These are phyloP conservation scores for Oligia latruncula DNA, from an alignment of 2,888 invertebrate species.

Conservation along the genomic window DNA sequence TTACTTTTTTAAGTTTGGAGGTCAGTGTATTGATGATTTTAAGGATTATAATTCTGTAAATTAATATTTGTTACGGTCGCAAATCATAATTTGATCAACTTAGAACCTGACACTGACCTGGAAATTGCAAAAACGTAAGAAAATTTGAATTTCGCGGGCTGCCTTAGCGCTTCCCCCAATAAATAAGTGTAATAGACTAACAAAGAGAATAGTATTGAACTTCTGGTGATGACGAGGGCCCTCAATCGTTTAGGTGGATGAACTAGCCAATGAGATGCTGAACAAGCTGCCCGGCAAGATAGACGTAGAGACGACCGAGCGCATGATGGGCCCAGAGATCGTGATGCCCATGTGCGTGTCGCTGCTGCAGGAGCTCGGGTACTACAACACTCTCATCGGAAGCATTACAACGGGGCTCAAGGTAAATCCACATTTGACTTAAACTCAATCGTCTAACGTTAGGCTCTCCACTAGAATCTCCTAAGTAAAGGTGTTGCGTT, in stretches of 20 bases:
- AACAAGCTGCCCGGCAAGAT: slow-evolving; percentile 93
- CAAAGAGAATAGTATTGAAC: background rate
- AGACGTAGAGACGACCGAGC: slow-evolving; percentile 94
- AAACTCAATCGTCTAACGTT: background rate
- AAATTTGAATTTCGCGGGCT: background rate
- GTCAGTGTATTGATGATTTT: background rate
- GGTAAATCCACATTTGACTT: slow-evolving; percentile 67
- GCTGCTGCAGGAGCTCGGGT: slow-evolving; percentile 93
- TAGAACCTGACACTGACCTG: background rate
- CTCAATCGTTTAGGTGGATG: slow-evolving; percentile 79
- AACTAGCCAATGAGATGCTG: slow-evolving; percentile 92
- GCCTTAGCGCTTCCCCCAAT: background rate
- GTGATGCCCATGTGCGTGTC: slow-evolving; percentile 95
- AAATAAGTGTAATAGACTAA: background rate
- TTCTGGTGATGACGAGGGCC: background rate
- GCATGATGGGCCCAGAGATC: slow-evolving; percentile 92
- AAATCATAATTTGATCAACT: background rate
- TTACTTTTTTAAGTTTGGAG: background rate
- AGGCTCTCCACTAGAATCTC: no score
- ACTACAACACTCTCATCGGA: slow-evolving; percentile 83
- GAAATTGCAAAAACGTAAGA: background rate
- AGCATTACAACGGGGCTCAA: slow-evolving; percentile 78
- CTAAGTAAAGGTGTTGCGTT: no score
- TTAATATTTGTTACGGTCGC: background rate
- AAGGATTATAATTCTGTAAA: background rate